Evolutionary conservation across 2,797 vertebrate species (phyloP), one percentile per base, ranked within the genome.

Genomic region (Parotocinclus haroldoi): DNA sequence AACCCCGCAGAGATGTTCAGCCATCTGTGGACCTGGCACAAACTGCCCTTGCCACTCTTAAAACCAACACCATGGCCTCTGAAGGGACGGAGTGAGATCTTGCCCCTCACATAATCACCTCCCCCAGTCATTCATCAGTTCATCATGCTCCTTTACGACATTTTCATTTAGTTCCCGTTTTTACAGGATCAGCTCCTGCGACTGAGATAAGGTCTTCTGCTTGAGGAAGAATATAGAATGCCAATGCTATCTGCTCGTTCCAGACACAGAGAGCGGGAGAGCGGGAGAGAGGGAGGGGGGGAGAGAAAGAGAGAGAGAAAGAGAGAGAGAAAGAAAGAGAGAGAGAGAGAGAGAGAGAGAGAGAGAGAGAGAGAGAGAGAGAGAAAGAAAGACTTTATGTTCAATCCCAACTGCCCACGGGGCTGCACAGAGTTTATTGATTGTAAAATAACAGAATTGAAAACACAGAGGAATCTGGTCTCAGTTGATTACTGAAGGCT

Each of bases 1-100:
- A 74, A 73, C 63, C 79, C 75, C 71, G 83, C 77, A 70, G 82
- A 72, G 61, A 80, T 61, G 77, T 78, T 66, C 71, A 14, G 74
- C 74, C 76, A 76, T 78, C 75, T 78, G 71, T 12, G 46, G 63
- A 56, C 64, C 69, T 76, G 74, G 63, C 72, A 70, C 67, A 67
- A 54, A 64, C 39, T 42, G 40, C 40, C 40, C 40, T 42, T 11
- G 10, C 40, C 40, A 42, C 40, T 42, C 40, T 42, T 42, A 42
- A 3, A 42, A 16, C 61, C 17, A 68, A 40, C 60, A 68, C 61
- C 45, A 46, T 39, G 10, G 16, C 38, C 18, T 45, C 12, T n/a
- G 42, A 55, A 27, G 50, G 17, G 42, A 57, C 27, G 27, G 12
- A 56, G 4, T 52, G 71, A 62, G 61, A 58, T 73, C 51, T 49